phyloP scores from a whole-genome alignment of 1,140 invertebrate species.

The Xylocopa sonorina region DNA sequence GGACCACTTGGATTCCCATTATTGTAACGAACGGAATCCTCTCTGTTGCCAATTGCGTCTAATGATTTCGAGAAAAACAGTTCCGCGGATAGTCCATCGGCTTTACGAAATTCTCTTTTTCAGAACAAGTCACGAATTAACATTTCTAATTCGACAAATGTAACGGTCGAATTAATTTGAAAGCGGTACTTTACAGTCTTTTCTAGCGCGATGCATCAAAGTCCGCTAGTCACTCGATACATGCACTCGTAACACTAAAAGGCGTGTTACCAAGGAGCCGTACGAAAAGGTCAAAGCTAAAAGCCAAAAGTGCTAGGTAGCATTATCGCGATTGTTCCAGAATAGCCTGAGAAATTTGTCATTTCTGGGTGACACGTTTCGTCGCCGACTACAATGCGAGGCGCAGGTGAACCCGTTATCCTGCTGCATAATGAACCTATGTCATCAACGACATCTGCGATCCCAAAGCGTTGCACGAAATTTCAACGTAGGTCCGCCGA shows the following conservation, averaged over 20 bases:
- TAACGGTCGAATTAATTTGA: too few relatives aligned
- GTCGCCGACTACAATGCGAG: not conserved
- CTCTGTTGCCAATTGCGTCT: too few relatives aligned
- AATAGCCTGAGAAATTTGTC: conserved; percentile 16
- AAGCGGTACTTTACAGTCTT: not conserved
- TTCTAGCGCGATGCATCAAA: not conserved
- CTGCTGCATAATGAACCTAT: not conserved
- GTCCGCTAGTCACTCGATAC: not conserved
- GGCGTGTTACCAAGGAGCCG: not conserved
- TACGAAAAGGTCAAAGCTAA: conserved; percentile 30
- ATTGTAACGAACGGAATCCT: not conserved
- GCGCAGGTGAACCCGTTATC: conserved; percentile 6
- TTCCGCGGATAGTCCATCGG: too few relatives aligned
- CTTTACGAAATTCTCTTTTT: too few relatives aligned
- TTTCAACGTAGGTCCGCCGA: not conserved
- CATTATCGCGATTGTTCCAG: conserved; percentile 22
- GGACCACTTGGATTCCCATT: not conserved
- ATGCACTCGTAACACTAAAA: conserved; percentile 14
- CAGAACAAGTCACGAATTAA: not conserved
- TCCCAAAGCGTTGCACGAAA: not conserved
- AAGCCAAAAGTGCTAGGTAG: conserved; percentile 6
- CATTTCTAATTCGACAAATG: not conserved
- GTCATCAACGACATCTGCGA: not conserved
- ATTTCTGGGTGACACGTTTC: conserved; percentile 7
- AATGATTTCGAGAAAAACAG: too few relatives aligned